Percentiles rank a stretch among this genome's conserved stretches.
These are phyloP conservation scores for Cataglyphis albicans DNA, from an alignment of 2,888 invertebrate genomes.

Conservation along the genomic window DNA sequence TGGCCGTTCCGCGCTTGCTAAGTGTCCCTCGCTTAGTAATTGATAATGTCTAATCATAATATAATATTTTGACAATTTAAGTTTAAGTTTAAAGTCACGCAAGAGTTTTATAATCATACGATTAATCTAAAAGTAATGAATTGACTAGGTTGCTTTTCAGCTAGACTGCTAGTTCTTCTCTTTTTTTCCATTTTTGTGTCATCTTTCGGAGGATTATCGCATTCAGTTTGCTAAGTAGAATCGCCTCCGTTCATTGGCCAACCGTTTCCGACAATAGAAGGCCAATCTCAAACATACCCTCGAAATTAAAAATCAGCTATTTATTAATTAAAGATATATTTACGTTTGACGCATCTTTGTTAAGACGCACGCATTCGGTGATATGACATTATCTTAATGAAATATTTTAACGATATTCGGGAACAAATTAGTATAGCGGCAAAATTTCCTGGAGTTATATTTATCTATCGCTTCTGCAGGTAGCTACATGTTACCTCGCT, in stretches of 20 bases:
- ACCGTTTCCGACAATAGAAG: conserved; percentile 13
- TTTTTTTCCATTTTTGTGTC: not conserved
- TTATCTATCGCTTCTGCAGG: too few species aligned
- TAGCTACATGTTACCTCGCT: not conserved
- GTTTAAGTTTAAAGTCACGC: conserved; percentile 43
- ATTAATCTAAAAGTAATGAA: conserved; percentile 58
- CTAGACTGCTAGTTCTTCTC: not conserved
- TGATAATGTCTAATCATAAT: conserved; percentile 38
- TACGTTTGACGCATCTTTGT: conserved; percentile 6
- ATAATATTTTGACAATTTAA: conserved; percentile 34
- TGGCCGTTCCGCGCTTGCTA: conserved; percentile 9
- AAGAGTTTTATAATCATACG: conserved; percentile 35
- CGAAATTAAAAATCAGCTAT: conserved; percentile 15
- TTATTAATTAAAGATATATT: conserved; percentile 16
- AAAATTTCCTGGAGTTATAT: too few species aligned
- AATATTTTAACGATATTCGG: not conserved
- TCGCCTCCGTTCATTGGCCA: not conserved
- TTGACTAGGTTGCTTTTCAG: conserved; percentile 66
- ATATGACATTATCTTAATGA: conserved; percentile 19
- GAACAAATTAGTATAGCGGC: too few species aligned
- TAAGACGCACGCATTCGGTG: conserved; percentile 1
- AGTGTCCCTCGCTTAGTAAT: conserved; percentile 20
- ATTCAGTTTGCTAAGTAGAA: not conserved
- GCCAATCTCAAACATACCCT: conserved; percentile 12
- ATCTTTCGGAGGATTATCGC: not conserved